Percentiles rank a stretch among this genome's conserved stretches.
phyloP scores from a whole-genome alignment of 2,113 vertebrate genomes.

The Equus quagga region DNA sequence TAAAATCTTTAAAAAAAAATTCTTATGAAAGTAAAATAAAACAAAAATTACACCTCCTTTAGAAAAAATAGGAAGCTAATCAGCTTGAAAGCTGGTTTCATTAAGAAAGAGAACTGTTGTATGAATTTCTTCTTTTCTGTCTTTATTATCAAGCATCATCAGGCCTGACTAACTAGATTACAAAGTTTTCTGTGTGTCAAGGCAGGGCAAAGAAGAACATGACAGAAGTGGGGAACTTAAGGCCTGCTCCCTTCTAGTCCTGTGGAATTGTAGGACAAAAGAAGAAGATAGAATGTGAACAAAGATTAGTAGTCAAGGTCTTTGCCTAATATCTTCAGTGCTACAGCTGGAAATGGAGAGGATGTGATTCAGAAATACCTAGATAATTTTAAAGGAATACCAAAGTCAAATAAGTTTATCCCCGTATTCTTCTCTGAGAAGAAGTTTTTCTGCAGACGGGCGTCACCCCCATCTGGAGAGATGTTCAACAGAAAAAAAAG shows the following conservation, averaged over 20 bases:
- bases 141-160: background rate
- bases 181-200: background rate
- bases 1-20: too few species aligned
- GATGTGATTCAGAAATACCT: background rate
- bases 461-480: background rate
- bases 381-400: background rate
- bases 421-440: background rate
- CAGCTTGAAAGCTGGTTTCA: background rate
- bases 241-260: background rate
- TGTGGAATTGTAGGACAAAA: background rate
- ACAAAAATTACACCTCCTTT: too few species aligned
- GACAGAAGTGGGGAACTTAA: background rate
- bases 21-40: too few species aligned
- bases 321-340: background rate
- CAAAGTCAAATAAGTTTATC: background rate
- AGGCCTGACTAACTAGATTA: background rate
- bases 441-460: background rate
- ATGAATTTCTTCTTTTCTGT: background rate
- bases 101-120: background rate
- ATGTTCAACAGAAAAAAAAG: background rate
- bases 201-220: background rate
- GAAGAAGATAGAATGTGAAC: background rate
- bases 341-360: background rate
- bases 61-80: background rate
- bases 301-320: background rate